Conservation (phyloP, 1,140 invertebrate genomes). For the Parasteatoda tepidariorum region DNA sequence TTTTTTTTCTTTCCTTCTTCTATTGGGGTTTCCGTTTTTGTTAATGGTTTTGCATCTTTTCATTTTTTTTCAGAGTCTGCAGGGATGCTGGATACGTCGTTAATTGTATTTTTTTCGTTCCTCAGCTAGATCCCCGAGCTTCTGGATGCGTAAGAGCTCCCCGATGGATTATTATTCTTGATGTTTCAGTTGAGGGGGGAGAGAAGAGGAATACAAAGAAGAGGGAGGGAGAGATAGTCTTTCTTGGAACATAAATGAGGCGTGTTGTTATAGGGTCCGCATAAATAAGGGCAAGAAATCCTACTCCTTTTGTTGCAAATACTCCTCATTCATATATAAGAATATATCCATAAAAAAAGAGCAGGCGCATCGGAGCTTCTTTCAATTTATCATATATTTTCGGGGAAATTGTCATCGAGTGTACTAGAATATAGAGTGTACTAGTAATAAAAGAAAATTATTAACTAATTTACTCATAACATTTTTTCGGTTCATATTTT, state of each 20-base stretch:
- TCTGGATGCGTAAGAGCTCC: conserved; percentile 28
- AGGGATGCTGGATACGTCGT: conserved; percentile 5
- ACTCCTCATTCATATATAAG: background rate
- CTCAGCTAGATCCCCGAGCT: background rate
- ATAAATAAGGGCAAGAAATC: conserved; percentile 21
- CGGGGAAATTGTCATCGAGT: no score
- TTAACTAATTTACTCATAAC: no score
- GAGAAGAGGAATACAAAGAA: background rate
- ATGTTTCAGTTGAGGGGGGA: background rate
- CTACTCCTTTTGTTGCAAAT: background rate
- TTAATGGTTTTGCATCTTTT: conserved; percentile 4
- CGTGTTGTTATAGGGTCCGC: conserved; percentile 16
- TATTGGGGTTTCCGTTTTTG: conserved; percentile 9
- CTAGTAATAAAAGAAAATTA: no score
- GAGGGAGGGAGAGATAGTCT: background rate
- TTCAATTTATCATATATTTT: no score
- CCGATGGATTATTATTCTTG: conserved; percentile 43
- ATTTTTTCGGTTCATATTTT: no score
- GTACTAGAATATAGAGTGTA: no score
- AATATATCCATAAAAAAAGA: background rate
- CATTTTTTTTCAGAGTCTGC: background rate
- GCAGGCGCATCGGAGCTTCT: no score
- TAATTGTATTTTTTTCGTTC: conserved; percentile 44
- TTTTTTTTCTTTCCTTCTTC: background rate
- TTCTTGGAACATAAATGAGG: conserved; percentile 37